These are phyloP conservation scores for Thrips palmi DNA, from an alignment of 1,140 invertebrate species.

Conservation along the genomic window DNA sequence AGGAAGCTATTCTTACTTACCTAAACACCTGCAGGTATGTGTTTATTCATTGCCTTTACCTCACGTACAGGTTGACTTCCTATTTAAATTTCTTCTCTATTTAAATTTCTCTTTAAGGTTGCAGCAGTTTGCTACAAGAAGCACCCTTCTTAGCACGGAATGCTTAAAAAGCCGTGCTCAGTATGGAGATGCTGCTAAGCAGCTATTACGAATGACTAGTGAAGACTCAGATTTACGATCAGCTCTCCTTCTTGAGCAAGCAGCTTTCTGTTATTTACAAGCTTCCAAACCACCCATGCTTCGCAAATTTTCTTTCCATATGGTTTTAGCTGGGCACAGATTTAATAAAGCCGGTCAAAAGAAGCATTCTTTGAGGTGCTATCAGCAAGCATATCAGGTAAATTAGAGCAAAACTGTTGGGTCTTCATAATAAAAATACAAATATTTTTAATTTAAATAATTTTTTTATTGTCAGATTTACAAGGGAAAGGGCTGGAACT, in stretches of 20 bases:
- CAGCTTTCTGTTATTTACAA: constrained; percentile 76
- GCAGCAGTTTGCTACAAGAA: constrained; percentile 75
- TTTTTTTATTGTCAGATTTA: constrained; percentile 38
- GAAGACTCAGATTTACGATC: constrained; percentile 84
- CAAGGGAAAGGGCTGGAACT: constrained; percentile 61
- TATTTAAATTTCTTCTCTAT: not conserved
- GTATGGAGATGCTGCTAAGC: constrained; percentile 76
- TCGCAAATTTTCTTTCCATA: constrained; percentile 93
- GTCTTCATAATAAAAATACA: not conserved
- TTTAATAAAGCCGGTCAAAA: constrained; percentile 82
- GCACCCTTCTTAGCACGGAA: constrained; percentile 73
- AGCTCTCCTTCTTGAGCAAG: constrained; percentile 85
- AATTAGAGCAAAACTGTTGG: constrained; percentile 12
- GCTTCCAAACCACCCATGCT: constrained; percentile 48
- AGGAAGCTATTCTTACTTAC: constrained; percentile 81
- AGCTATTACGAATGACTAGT: constrained; percentile 85
- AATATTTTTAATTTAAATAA: not conserved
- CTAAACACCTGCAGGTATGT: constrained; percentile 67
- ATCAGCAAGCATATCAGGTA: constrained; percentile 80
- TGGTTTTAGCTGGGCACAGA: constrained; percentile 84
- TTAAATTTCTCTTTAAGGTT: constrained; percentile 33
- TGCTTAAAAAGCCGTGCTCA: constrained; percentile 57
- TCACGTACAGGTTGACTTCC: too few species aligned
- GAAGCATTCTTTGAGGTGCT: constrained; percentile 77
- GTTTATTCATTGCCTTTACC: constrained; percentile 1